Conservation (phyloP, 2,797 vertebrate species). For the Rhynchotus rufescens region DNA sequence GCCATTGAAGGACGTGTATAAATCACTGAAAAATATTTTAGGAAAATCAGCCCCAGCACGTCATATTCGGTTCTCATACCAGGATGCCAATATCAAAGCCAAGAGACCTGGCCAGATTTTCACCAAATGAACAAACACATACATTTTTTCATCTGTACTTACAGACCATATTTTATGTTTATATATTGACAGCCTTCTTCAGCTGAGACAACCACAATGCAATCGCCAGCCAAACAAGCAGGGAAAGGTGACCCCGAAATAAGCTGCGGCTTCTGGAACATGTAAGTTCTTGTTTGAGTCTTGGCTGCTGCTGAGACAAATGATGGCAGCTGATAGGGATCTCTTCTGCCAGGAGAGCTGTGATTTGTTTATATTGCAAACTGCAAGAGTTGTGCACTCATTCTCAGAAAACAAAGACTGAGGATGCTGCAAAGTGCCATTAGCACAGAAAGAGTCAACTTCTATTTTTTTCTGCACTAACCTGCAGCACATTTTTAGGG, state of each 20-base stretch:
- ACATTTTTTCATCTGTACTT: neutral
- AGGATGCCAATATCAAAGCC: neutral
- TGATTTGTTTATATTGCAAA: neutral
- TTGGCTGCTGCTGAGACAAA: neutral
- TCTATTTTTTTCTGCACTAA: neutral
- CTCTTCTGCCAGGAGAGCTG: neutral
- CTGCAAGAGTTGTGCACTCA: neutral
- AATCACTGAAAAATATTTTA: conserved; percentile 1
- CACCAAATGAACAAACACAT: neutral
- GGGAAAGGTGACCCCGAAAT: neutral
- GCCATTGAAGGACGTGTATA: neutral
- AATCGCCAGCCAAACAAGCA: neutral
- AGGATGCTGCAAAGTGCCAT: no score
- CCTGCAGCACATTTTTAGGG: accelerated
- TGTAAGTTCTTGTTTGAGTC: neutral
- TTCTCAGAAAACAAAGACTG: neutral
- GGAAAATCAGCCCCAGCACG: neutral
- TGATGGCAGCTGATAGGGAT: neutral
- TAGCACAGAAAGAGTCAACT: neutral
- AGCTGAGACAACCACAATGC: neutral
- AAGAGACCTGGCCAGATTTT: neutral
- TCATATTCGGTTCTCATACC: neutral
- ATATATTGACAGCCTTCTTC: neutral
- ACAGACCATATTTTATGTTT: neutral
- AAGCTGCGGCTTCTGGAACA: neutral